phyloP scores from a whole-genome alignment of 1,140 invertebrate species.

The Pygmarrhopalites habei region DNA sequence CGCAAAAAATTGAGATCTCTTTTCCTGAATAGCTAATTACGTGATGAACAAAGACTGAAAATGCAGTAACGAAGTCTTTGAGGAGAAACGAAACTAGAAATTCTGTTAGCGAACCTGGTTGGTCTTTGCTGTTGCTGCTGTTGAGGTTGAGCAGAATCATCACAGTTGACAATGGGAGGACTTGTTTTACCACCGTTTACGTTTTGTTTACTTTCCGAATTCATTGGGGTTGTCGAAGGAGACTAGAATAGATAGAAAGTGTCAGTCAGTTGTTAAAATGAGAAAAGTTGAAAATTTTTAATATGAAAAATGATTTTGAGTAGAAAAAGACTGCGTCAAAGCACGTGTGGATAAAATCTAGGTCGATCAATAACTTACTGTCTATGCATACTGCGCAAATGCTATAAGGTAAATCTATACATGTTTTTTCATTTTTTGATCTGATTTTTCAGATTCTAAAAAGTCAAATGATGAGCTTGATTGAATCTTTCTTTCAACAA shows the following conservation, averaged over 20 bases:
- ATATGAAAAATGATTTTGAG: background rate
- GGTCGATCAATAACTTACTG: slow-evolving; percentile 12
- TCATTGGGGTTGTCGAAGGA: background rate
- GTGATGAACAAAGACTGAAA: no score
- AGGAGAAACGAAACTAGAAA: no score
- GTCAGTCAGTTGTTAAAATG: background rate
- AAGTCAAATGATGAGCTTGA: no score
- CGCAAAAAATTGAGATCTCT: no score
- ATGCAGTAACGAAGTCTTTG: background rate
- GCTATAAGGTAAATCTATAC: background rate
- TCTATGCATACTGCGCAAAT: slow-evolving; percentile 11
- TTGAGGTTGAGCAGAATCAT: background rate
- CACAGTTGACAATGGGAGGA: background rate
- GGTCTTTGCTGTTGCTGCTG: slow-evolving; percentile 6
- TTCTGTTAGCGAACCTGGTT: no score
- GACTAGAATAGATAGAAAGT: background rate
- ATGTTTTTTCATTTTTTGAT: background rate
- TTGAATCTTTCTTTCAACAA: no score
- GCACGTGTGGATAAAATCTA: slow-evolving; percentile 16
- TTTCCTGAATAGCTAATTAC: no score
- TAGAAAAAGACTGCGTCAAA: slow-evolving; percentile 10
- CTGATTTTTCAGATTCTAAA: no score
- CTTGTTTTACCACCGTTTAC: slow-evolving; percentile 2
- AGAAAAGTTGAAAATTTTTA: background rate
- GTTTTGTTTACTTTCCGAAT: slow-evolving; percentile 7